phyloP scores from a whole-genome alignment of 2,888 invertebrate species.

The Parnassius glacialis region DNA sequence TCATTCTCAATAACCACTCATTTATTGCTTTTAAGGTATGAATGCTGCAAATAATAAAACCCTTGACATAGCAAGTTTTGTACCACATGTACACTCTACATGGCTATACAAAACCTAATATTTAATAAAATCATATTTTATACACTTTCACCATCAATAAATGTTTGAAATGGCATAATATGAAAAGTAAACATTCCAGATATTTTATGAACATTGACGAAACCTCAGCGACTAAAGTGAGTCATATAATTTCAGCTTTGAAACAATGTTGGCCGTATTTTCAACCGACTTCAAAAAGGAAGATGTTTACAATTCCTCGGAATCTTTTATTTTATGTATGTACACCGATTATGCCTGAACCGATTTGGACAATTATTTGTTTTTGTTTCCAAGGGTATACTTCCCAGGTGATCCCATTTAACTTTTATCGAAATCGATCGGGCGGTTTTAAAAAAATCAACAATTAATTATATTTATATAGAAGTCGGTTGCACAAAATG shows the following conservation, averaged over 20 bases:
- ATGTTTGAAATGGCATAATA: slow-evolving; percentile 4
- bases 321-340: neutral
- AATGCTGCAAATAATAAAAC: slow-evolving; percentile 64
- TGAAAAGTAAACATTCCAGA: slow-evolving; percentile 17
- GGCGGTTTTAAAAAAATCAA: too few species aligned
- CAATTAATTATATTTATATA: too few species aligned
- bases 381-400: too few species aligned
- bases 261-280: neutral
- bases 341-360: too few species aligned
- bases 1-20: slow-evolving; percentile 56
- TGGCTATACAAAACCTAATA: slow-evolving; percentile 35
- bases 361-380: too few species aligned
- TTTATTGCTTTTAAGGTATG: slow-evolving; percentile 70
- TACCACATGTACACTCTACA: slow-evolving; percentile 72
- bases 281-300: neutral
- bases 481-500: too few species aligned
- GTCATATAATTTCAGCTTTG: neutral
- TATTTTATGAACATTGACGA: neutral
- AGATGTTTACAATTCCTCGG: neutral
- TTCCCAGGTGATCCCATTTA: too few species aligned
- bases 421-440: too few species aligned
- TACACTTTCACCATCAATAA: slow-evolving; percentile 17
- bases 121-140: slow-evolving; percentile 17
- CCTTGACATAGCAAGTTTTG: slow-evolving; percentile 62
- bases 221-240: neutral